Conservation (phyloP, 2,888 invertebrate species). For the Leptinotarsa tumamoca region DNA sequence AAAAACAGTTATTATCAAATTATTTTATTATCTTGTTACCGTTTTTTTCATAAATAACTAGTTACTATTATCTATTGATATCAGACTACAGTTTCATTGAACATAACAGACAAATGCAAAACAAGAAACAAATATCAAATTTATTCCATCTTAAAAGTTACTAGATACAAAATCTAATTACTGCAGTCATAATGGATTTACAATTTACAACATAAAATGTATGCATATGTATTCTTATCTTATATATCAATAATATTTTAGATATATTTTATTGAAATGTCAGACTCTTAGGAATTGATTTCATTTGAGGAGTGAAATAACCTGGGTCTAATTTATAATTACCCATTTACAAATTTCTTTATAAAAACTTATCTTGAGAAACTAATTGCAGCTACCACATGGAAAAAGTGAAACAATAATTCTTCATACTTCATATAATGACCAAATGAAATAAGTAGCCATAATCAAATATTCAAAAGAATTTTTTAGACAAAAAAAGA, state of each 20-base stretch:
- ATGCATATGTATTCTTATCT: conserved; percentile 4
- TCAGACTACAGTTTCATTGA: no score
- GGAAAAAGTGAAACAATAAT: neutral
- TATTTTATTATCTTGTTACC: no score
- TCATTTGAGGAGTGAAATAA: neutral
- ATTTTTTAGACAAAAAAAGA: no score
- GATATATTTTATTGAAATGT: neutral
- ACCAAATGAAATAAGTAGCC: no score
- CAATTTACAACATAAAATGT: conserved; percentile 10
- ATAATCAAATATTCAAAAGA: no score
- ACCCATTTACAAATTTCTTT: neutral
- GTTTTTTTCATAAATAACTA: no score
- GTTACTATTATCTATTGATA: no score
- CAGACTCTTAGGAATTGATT: neutral
- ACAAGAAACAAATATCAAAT: neutral
- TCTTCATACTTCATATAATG: neutral
- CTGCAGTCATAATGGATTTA: neutral
- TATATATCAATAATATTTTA: conserved; percentile 6
- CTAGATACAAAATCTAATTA: conserved; percentile 1
- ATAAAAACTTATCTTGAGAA: neutral
- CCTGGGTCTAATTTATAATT: neutral
- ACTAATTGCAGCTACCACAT: neutral
- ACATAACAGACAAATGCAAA: no score
- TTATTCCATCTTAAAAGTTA: conserved; percentile 4
- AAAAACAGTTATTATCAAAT: no score